phyloP scores from a whole-genome alignment of 2,113 vertebrate species.

The Pagrus major region DNA sequence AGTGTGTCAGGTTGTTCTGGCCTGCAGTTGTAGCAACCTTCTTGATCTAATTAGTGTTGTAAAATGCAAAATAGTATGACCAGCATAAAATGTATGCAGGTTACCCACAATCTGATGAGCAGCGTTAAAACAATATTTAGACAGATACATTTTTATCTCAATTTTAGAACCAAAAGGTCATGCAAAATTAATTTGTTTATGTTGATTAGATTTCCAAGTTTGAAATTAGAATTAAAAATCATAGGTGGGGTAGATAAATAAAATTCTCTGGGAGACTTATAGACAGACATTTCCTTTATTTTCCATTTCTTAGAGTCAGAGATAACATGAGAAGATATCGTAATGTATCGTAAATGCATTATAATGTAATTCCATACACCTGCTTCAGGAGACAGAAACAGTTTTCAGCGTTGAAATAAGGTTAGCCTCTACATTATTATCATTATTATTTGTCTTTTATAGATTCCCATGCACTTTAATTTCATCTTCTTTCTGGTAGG shows the following conservation, averaged over 20 bases:
- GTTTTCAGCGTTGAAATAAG: background rate
- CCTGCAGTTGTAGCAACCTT: background rate
- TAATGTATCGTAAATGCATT: too few species aligned
- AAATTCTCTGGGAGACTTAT: too few species aligned
- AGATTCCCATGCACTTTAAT: background rate
- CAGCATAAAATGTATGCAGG: too few species aligned
- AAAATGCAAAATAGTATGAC: background rate
- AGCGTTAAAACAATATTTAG: background rate
- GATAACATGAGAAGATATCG: too few species aligned
- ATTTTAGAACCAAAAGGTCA: background rate
- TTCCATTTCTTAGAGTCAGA: too few species aligned
- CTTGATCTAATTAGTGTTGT: background rate
- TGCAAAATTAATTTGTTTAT: background rate
- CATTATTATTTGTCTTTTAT: background rate
- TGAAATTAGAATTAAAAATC: too few species aligned
- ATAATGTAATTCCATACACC: too few species aligned
- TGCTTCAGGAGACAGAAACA: too few species aligned
- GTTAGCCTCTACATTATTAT: background rate
- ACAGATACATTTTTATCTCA: background rate
- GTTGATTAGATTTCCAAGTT: too few species aligned
- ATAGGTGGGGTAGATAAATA: too few species aligned
- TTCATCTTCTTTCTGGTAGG: background rate
- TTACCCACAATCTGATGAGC: background rate
- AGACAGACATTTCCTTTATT: too few species aligned
- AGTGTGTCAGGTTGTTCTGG: too few species aligned